Percentiles rank a stretch among this genome's conserved stretches.
phyloP scores from a whole-genome alignment of 2,113 vertebrate genomes.

The Nibea albiflora region DNA sequence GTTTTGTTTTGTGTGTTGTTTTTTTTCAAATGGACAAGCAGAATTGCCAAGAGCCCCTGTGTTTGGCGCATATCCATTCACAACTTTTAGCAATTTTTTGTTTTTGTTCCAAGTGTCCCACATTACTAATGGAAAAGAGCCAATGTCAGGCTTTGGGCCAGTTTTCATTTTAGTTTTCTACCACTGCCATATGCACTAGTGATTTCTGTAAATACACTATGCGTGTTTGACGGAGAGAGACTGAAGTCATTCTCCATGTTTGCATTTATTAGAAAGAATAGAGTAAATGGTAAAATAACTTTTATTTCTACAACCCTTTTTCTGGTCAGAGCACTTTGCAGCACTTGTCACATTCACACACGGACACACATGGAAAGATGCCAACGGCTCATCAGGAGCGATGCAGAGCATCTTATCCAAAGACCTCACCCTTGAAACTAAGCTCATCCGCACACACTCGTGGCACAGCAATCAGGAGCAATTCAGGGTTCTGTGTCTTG shows the following conservation, averaged over 20 bases:
- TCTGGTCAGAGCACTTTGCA: no score
- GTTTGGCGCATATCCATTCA: constrained; percentile 67
- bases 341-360: no score
- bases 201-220: constrained; percentile 16
- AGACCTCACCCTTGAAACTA: no score
- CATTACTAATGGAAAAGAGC: constrained; percentile 69
- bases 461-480: no score
- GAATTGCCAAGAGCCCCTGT: constrained; percentile 55
- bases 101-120: constrained; percentile 68
- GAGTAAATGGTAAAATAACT: not conserved
- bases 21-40: constrained; percentile 28
- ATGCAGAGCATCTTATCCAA: no score
- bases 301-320: no score
- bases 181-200: constrained; percentile 27
- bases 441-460: no score
- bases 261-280: not conserved
- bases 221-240: not conserved
- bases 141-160: constrained; percentile 61
- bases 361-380: no score
- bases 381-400: no score
- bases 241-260: no score
- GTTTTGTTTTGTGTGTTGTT: not conserved
- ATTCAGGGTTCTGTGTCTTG: no score
- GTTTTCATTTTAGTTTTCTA: constrained; percentile 45
- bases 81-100: constrained; percentile 59